Base-by-base conservation (phyloP, 2,888 invertebrate genomes). In the Apotomis turbidana region DNA sequence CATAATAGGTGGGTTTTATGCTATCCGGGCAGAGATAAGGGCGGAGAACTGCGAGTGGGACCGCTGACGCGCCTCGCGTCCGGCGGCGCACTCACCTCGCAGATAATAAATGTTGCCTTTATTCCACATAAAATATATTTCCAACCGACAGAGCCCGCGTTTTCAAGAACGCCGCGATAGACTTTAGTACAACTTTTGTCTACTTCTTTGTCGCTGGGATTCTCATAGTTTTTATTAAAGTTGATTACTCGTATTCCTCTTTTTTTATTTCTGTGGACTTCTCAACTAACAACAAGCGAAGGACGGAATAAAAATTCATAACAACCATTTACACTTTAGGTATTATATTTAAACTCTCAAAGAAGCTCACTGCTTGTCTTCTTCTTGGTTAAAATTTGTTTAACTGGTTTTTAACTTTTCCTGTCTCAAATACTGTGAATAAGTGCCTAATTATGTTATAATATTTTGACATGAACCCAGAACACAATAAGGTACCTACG, bases 1-100 rank as follows among this genome's bases (percentile, higher is more conserved):
- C 68, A 72, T 72, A 72, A 68, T 72, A 68, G 72, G 68, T 63
- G 59, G 62, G 68, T 58, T 68, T 68, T 72, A 68, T 72, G 72
- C 63, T 68, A 72, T 68, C 68, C 58, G 72, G 72, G 9, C 13
- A 36, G 44, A 68, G 62, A 68, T 68, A 63, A 72, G 63, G 68
- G 68, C 63, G 15, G 68, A 41, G 62, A 41, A 55, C 57, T 55
- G 49, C 54, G 60, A 55, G 49, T 61, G 49, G 60, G 68, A 52
- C 57, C 68, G 62, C 71, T 68, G 72, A 72, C 62, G 55, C 67
- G 8, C 44, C 49, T 41, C 55, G 36, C 70, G 64, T 59, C 70
- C 59, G 70, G 59, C 55, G 15, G 52, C 12, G 58, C 15, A 49
- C 49, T 55, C 27, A 57, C 67, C 55, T 57, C 38, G n/a, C 55